Percentiles rank a stretch among this genome's conserved stretches.
These are phyloP conservation scores for Piliocolobus tephrosceles DNA, from an alignment of 2,113 vertebrate species.

Conservation along the genomic window DNA sequence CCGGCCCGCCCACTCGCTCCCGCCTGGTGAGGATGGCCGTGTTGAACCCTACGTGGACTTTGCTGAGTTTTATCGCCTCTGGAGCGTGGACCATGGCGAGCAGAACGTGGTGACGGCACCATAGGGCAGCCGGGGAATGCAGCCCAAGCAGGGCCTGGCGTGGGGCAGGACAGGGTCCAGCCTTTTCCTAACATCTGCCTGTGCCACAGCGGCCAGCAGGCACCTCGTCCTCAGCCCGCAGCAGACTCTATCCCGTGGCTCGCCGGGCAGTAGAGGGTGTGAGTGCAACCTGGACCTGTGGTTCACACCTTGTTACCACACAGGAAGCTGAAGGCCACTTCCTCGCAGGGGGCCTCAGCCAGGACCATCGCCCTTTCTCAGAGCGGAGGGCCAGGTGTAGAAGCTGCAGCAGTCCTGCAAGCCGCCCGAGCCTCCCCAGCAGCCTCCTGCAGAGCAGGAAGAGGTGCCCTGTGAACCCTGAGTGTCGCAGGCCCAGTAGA, in stretches of 20 bases:
- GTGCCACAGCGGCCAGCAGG: rapidly evolving
- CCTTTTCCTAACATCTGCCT: background rate
- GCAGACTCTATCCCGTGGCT: rapidly evolving
- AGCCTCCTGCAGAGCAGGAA: background rate
- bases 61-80: conserved; percentile 94
- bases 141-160: background rate
- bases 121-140: background rate
- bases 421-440: background rate
- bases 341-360: background rate
- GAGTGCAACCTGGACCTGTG: background rate
- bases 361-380: rapidly evolving
- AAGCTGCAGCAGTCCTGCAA: background rate
- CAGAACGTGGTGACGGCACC: conserved; percentile 80
- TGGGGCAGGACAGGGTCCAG: background rate
- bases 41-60: conserved; percentile 99
- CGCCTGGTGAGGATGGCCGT: conserved; percentile 94
- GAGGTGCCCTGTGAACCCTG: background rate
- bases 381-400: rapidly evolving
- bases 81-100: conserved; percentile 94
- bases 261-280: background rate
- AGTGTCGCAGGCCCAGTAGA: background rate
- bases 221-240: background rate
- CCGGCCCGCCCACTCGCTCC: conserved; percentile 91
- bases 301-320: background rate
- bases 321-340: background rate